A percentile compares a stretch with the other conserved stretches of the same genome.
Evolutionary conservation across 2,888 invertebrate genomes (phyloP).

Genomic region (Agrochola macilenta): DNA sequence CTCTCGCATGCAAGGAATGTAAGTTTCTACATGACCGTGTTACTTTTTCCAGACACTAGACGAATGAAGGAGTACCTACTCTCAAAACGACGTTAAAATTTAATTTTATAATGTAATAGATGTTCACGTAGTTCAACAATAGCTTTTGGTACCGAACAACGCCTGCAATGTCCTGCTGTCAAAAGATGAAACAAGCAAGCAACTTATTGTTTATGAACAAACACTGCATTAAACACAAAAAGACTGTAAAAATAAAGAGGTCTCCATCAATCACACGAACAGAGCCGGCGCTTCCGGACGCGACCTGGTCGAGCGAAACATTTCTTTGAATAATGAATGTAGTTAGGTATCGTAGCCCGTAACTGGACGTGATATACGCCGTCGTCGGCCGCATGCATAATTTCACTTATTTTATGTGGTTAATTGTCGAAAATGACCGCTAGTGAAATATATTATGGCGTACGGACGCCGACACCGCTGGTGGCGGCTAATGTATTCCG

Average conservation of each 20-base stretch:
- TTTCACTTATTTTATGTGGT: slow-evolving; percentile 91
- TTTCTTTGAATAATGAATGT: slow-evolving; percentile 91
- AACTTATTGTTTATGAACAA: slow-evolving; percentile 70
- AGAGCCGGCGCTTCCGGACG: slow-evolving; percentile 88
- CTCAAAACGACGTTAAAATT: not conserved
- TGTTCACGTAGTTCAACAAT: slow-evolving; percentile 6
- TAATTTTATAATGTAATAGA: not conserved
- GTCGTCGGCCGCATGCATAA: slow-evolving; percentile 91
- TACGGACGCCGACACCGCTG: slow-evolving; percentile 84
- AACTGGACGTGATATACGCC: slow-evolving; percentile 91
- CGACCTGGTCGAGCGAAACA: slow-evolving; percentile 88
- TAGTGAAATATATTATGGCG: slow-evolving; percentile 89
- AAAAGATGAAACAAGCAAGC: slow-evolving; percentile 47
- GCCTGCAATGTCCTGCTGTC: slow-evolving; percentile 15
- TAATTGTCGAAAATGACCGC: slow-evolving; percentile 91
- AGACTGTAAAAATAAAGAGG: slow-evolving; percentile 86
- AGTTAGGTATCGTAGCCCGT: slow-evolving; percentile 89
- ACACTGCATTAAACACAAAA: slow-evolving; percentile 75
- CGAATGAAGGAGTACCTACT: not conserved
- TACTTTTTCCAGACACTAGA: slow-evolving; percentile 15
- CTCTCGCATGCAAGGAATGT: slow-evolving; percentile 58
- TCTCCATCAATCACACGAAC: slow-evolving; percentile 89
- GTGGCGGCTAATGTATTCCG: slow-evolving; percentile 88
- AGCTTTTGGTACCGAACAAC: slow-evolving; percentile 15
- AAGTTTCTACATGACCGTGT: slow-evolving; percentile 10